Evolutionary conservation across 1,140 invertebrate genomes (phyloP).

Genomic region (Drosophila orosa): DNA sequence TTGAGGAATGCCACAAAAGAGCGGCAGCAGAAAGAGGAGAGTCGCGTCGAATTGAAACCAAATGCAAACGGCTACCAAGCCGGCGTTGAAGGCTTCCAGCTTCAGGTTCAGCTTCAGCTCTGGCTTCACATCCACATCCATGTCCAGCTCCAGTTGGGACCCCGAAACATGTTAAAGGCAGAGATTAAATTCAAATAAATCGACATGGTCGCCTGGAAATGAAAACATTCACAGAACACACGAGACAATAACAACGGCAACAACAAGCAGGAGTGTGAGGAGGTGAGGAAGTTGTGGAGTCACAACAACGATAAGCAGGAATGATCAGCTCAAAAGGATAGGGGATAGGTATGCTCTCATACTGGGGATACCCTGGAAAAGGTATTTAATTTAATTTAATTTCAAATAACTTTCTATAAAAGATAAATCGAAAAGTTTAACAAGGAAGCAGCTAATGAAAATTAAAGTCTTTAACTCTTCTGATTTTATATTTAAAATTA

Average conservation of each 20-base stretch:
- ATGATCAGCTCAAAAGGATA: conserved; percentile 33
- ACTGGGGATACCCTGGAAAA: neutral
- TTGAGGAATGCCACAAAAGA: conserved; percentile 52
- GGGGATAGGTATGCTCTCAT: neutral
- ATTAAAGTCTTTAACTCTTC: neutral
- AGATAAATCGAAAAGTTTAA: neutral
- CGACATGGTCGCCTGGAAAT: conserved; percentile 79
- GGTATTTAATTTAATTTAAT: too few relatives aligned
- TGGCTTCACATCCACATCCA: conserved; percentile 19
- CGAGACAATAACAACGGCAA: conserved; percentile 58
- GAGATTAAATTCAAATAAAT: conserved; percentile 84
- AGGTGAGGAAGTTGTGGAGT: conserved; percentile 37
- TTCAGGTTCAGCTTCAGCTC: conserved; percentile 21
- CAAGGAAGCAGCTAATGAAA: neutral
- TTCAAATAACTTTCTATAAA: neutral
- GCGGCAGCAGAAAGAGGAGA: conserved; percentile 29
- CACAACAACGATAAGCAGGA: conserved; percentile 52
- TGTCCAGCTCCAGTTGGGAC: conserved; percentile 43
- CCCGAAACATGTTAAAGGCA: conserved; percentile 67
- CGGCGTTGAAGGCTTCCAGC: conserved; percentile 23
- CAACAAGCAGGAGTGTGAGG: conserved; percentile 14
- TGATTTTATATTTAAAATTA: neutral
- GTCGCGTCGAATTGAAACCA: conserved; percentile 12
- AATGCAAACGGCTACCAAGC: conserved; percentile 48
- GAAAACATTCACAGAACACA: conserved; percentile 77